These are phyloP conservation scores for Yponomeuta malinellus DNA, from an alignment of 2,888 invertebrate species.

Conservation along the genomic window DNA sequence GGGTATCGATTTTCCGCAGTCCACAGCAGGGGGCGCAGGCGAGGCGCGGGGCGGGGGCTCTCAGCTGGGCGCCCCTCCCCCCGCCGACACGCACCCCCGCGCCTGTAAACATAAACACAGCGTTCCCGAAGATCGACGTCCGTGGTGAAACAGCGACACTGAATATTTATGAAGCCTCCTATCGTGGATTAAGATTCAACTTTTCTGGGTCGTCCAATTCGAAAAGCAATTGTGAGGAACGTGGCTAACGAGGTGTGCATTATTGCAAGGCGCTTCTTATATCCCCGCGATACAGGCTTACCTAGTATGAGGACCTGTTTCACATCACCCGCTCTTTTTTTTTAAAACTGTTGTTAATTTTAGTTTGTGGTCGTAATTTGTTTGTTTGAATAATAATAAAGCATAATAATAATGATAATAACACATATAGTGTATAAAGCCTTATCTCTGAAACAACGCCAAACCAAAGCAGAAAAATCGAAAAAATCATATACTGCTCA, in stretches of 20 bases:
- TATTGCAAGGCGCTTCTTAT: background rate
- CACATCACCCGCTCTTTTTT: too few species aligned
- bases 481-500: too few species aligned
- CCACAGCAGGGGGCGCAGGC: conserved; percentile 27
- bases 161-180: conserved; percentile 70
- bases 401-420: too few species aligned
- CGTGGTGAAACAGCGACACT: conserved; percentile 68
- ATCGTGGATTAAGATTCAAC: conserved; percentile 66
- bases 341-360: too few species aligned
- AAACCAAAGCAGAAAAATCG: too few species aligned
- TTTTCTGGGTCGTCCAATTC: conserved; percentile 63
- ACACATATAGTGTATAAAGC: too few species aligned
- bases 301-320: too few species aligned
- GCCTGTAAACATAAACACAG: conserved; percentile 69
- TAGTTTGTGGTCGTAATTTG: too few species aligned
- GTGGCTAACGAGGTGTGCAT: conserved; percentile 20
- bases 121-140: conserved; percentile 60
- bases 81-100: conserved; percentile 28
- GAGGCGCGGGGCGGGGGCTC: conserved; percentile 30
- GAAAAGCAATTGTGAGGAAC: conserved; percentile 35
- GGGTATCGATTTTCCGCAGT: conserved; percentile 70
- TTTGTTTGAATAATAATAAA: too few species aligned
- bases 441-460: too few species aligned
- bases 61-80: conserved; percentile 56
- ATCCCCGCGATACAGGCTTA: too few species aligned